A percentile compares a stretch with the other conserved stretches of the same genome.
Evolutionary conservation across 2,888 invertebrate species (phyloP).

Genomic region (Habrosyne pyritoides): DNA sequence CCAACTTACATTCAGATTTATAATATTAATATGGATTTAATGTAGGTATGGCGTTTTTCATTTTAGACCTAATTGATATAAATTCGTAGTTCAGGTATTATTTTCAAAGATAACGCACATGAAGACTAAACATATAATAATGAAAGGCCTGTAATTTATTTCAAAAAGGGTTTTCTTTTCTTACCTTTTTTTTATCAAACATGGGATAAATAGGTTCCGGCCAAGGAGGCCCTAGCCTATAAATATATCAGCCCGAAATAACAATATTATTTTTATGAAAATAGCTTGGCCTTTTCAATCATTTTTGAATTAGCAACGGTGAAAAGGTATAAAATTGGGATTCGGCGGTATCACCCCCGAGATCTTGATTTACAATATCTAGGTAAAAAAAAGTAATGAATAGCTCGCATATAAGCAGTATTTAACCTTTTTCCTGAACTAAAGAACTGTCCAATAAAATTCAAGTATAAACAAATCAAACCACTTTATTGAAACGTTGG

Average conservation of each 20-base stretch:
- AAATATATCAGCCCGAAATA: neutral
- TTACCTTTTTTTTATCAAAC: neutral
- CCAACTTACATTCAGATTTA: too few species aligned
- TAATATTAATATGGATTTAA: too few species aligned
- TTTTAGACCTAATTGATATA: too few species aligned
- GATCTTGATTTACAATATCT: neutral
- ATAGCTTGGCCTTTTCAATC: neutral
- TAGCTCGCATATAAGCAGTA: too few species aligned
- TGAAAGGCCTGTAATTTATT: too few species aligned
- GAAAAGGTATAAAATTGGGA: neutral
- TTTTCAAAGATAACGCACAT: too few species aligned
- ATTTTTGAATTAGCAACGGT: neutral
- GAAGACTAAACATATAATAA: too few species aligned
- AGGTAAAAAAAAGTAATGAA: neutral
- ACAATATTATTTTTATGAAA: neutral
- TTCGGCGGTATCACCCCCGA: neutral
- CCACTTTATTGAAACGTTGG: slow-evolving; percentile 38
- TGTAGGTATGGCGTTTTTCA: too few species aligned
- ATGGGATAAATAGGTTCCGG: neutral
- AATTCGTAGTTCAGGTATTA: too few species aligned
- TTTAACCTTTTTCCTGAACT: neutral
- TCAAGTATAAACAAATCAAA: slow-evolving; percentile 31
- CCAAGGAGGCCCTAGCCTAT: neutral
- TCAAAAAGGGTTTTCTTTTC: neutral
- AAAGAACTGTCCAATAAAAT: slow-evolving; percentile 25